Evolutionary conservation across 2,888 invertebrate species (phyloP).

Genomic region (Boloria euphrosyne): DNA sequence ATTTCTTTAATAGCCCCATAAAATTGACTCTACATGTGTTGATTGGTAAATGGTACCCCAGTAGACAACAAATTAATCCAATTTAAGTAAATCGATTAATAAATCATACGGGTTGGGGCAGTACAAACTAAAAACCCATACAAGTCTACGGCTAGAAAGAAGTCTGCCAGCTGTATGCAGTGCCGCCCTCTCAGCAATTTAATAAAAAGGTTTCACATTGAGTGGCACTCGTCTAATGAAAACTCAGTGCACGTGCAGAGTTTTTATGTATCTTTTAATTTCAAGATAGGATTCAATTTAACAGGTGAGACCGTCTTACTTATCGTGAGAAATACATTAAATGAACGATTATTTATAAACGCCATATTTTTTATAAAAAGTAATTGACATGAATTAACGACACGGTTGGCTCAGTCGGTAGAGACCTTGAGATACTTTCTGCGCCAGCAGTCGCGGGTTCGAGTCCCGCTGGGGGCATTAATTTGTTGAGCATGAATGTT

Average conservation of each 20-base stretch:
- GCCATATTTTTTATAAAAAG: too few relatives aligned
- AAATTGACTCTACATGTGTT: not conserved
- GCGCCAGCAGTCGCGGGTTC: too few relatives aligned
- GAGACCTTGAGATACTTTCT: too few relatives aligned
- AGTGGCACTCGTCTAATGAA: conserved; percentile 42
- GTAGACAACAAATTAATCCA: conserved; percentile 55
- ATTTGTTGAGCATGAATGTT: too few relatives aligned
- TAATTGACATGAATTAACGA: too few relatives aligned
- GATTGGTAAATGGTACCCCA: not conserved
- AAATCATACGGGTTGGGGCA: conserved; percentile 61
- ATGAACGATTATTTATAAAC: too few relatives aligned
- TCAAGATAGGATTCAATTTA: not conserved
- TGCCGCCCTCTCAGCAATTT: conserved; percentile 61
- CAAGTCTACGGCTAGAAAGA: conserved; percentile 51
- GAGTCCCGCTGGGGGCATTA: too few relatives aligned
- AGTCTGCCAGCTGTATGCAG: conserved; percentile 58
- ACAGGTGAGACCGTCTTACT: not conserved
- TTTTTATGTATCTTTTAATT: conserved; percentile 28
- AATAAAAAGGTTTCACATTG: conserved; percentile 80
- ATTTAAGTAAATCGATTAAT: conserved; percentile 60
- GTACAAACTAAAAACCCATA: conserved; percentile 55
- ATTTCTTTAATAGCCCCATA: too few relatives aligned
- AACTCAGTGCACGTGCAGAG: conserved; percentile 45
- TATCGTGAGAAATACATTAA: too few relatives aligned
- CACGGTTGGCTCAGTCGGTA: too few relatives aligned